A percentile compares a stretch with the other conserved stretches of the same genome.
phyloP scores from a whole-genome alignment of 2,888 invertebrate genomes.

The Pterostichus madidus region DNA sequence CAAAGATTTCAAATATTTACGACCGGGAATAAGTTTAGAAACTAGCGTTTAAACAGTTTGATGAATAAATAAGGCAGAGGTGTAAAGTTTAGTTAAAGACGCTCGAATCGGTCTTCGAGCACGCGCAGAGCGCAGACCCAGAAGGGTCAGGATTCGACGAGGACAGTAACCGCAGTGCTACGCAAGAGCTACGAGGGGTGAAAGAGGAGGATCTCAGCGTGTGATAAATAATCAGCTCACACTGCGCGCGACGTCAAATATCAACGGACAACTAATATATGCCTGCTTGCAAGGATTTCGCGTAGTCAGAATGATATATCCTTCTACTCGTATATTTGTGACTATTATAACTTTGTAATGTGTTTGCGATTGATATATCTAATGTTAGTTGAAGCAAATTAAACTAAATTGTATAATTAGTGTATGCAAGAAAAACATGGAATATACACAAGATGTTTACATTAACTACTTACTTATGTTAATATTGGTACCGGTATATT shows the following conservation, averaged over 20 bases:
- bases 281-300: conserved; percentile 57
- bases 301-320: conserved; percentile 53
- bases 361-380: conserved; percentile 50
- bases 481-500: too few species aligned
- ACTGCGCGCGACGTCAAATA: conserved; percentile 45
- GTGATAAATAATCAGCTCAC: conserved; percentile 53
- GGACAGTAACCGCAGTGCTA: conserved; percentile 17
- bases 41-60: conserved; percentile 49
- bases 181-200: background rate
- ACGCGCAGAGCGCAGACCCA: conserved; percentile 19
- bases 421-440: background rate
- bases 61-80: conserved; percentile 32
- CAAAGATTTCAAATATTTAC: conserved; percentile 42
- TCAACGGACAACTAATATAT: conserved; percentile 45
- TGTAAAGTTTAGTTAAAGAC: conserved; percentile 34
- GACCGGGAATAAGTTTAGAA: conserved; percentile 23
- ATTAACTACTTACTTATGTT: too few species aligned
- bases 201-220: conserved; percentile 29
- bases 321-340: conserved; percentile 58
- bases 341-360: conserved; percentile 56
- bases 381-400: conserved; percentile 19
- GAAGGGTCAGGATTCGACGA: conserved; percentile 17
- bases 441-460: background rate
- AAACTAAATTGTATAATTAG: conserved; percentile 5
- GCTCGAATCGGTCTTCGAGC: background rate